These are phyloP conservation scores for Accipiter virgatus DNA, from an alignment of 2,113 vertebrate genomes.

Conservation along the genomic window DNA sequence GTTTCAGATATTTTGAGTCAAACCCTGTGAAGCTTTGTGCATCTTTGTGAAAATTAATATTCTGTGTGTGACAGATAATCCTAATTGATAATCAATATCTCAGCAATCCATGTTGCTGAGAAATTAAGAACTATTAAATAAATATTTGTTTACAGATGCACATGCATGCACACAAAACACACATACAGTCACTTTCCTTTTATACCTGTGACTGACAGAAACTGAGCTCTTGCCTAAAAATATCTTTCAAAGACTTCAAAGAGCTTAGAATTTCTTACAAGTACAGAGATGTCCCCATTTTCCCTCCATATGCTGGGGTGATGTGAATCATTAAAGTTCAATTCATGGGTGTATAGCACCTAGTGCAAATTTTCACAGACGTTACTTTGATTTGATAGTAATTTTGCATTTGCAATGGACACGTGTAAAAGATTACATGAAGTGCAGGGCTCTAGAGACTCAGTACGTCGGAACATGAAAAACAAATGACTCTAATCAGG, in stretches of 20 bases:
- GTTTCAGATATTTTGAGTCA: background rate
- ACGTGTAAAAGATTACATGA: background rate
- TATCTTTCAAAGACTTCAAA: slow-evolving; percentile 8
- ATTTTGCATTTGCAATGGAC: background rate
- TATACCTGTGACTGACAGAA: background rate
- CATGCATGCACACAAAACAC: background rate
- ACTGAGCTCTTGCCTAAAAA: background rate
- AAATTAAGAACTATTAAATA: background rate
- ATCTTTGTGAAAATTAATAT: background rate
- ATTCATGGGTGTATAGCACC: background rate
- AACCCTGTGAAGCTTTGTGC: background rate
- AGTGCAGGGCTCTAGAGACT: background rate
- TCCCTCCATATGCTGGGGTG: background rate
- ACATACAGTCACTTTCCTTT: background rate
- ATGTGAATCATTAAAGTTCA: background rate
- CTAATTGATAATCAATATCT: background rate
- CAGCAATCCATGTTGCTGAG: background rate
- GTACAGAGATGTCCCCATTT: background rate
- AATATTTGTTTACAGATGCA: background rate
- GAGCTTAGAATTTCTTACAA: background rate
- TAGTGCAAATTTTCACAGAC: background rate
- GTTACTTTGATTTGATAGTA: background rate
- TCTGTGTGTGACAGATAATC: background rate
- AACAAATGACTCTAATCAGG: background rate
- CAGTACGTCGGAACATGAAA: background rate